Evolutionary conservation across 2,888 invertebrate species (phyloP), one percentile per base, ranked within the genome.

Genomic region (Lumbricus terrestris): DNA sequence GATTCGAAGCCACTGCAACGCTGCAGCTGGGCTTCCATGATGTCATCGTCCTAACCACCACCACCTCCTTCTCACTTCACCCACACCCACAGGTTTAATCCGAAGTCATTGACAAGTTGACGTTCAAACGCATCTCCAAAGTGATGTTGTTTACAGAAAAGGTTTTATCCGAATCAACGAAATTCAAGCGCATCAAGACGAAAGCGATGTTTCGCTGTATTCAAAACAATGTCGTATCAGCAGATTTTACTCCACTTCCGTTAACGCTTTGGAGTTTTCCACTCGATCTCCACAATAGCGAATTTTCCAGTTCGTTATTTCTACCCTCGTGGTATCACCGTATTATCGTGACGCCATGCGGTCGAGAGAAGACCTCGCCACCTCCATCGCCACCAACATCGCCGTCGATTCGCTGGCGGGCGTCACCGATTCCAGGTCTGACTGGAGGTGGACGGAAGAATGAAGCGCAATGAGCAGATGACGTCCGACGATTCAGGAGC

Each of bases 1-100:
- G 85, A 37, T 23, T 85, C 85, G 85, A 85, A 85, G 35, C 85
- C 85, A 18, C 23, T 91, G 37, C 89, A 83, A n/a, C n/a, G n/a
- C n/a, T n/a, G n/a, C n/a, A n/a, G n/a, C 82, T 90, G 90, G 85
- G 89, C 89, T 1, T 90, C 91, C 91, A 91, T 91, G 89, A 91
- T 91, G 89, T 91, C 91, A 85, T 85, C n/a, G 85, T 85, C 85
- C 35, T 85, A 85, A 35, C 85, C 85, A 35, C n/a, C 34, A 82
- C 34, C 8, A n/a, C 6, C n/a, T 11, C 4, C 82, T 33, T 15
- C 83, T 15, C 69, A n/a, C 29, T 11, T 69, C 4, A 69, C 5
- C 47, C 47, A n/a, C n/a, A n/a, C n/a, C n/a, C n/a, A n/a, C n/a
- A n/a, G n/a, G n/a, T n/a, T n/a, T n/a, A n/a, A n/a, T n/a, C n/a